Conservation (phyloP, 2,113 vertebrate species). For the Verasper variegatus region DNA sequence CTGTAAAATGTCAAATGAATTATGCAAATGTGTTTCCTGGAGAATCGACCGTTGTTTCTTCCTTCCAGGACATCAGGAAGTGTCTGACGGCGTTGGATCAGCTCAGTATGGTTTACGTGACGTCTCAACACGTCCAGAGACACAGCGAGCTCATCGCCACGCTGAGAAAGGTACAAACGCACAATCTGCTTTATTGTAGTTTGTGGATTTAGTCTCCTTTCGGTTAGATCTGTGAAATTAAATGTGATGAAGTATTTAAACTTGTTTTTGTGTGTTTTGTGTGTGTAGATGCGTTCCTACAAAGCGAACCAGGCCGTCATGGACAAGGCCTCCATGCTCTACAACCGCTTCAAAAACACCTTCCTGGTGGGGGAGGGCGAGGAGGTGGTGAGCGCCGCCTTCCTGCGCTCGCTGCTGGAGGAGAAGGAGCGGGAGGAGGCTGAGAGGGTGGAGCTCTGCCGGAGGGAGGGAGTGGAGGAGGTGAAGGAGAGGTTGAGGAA, state of each 20-base stretch:
- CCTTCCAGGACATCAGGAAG: slow-evolving; percentile 87
- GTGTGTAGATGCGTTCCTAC: slow-evolving; percentile 88
- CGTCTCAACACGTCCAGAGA: slow-evolving; percentile 93
- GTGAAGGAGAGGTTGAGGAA: not conserved
- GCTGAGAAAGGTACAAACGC: slow-evolving; percentile 88
- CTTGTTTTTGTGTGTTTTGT: not conserved
- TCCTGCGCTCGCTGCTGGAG: slow-evolving; percentile 91
- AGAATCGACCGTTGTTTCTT: not conserved
- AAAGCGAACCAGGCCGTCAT: slow-evolving; percentile 92
- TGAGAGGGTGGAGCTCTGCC: slow-evolving; percentile 15
- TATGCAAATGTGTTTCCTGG: too few species aligned
- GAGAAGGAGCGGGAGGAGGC: slow-evolving; percentile 87
- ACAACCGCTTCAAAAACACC: slow-evolving; percentile 96
- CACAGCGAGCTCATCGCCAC: slow-evolving; percentile 95
- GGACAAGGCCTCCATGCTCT: slow-evolving; percentile 97
- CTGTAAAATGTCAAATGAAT: too few species aligned
- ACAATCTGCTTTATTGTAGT: too few species aligned
- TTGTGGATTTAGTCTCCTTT: too few species aligned
- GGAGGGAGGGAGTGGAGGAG: slow-evolving; percentile 1
- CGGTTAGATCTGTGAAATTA: too few species aligned
- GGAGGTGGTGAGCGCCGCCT: slow-evolving; percentile 90
- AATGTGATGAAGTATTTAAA: not conserved
- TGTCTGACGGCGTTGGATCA: slow-evolving; percentile 93
- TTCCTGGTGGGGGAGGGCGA: slow-evolving; percentile 94
- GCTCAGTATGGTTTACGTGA: slow-evolving; percentile 90